Conservation (phyloP, 2,113 vertebrate species). For the Anoplopoma fimbria region DNA sequence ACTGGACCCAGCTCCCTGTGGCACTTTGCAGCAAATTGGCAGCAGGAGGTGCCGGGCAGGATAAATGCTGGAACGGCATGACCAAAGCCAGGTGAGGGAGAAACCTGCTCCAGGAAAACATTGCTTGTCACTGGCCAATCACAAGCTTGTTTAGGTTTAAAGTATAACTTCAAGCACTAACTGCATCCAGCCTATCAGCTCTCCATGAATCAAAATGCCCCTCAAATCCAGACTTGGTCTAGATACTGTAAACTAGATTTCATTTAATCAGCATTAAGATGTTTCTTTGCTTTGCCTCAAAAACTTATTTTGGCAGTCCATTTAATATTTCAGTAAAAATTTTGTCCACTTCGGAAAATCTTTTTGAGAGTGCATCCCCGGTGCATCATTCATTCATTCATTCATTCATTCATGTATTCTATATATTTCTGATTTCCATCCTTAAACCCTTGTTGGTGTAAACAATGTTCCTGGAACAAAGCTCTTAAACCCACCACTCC, state of each 20-base stretch:
- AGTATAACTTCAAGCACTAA: background rate
- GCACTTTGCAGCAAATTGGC: constrained; percentile 88
- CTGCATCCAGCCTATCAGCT: too few relatives aligned
- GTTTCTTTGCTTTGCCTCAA: background rate
- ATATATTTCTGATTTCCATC: background rate
- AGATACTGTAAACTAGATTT: background rate
- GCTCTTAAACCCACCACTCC: background rate
- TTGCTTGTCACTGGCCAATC: background rate
- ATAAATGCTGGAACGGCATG: constrained; percentile 95
- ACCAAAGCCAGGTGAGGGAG: constrained; percentile 87
- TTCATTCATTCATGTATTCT: background rate
- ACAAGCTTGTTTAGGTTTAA: background rate
- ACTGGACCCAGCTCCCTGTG: constrained; percentile 90
- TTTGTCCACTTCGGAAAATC: background rate
- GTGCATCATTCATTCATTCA: background rate
- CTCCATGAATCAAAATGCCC: background rate
- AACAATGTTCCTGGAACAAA: background rate
- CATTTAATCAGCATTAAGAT: background rate
- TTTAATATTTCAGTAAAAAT: background rate
- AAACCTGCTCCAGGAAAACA: background rate
- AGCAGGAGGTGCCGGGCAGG: constrained; percentile 78
- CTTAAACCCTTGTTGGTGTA: background rate
- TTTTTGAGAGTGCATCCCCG: background rate
- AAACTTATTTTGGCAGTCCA: background rate
- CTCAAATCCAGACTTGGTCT: background rate